These are phyloP conservation scores for Drosophila ohnishii DNA, from an alignment of 1,140 invertebrate species.

Conservation along the genomic window DNA sequence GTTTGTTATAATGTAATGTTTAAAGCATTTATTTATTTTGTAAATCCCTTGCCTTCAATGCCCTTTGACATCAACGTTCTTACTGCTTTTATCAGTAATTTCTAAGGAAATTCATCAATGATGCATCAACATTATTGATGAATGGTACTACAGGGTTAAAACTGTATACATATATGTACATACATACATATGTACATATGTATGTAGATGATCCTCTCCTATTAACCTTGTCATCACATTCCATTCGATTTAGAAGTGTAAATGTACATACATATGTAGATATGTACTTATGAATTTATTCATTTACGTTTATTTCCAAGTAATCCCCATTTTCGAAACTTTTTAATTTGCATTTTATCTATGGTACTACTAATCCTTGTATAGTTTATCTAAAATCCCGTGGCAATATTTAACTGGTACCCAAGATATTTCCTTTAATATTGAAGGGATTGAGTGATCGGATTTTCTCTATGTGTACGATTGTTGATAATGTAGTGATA, in stretches of 20 bases:
- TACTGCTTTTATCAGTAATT: not conserved
- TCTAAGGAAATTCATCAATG: not conserved
- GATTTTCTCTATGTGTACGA: not conserved
- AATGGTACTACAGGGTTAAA: not conserved
- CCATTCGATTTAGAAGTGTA: not conserved
- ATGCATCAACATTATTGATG: not conserved
- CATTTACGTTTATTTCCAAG: not conserved
- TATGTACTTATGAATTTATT: not conserved
- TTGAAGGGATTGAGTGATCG: not conserved
- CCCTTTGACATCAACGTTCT: not conserved
- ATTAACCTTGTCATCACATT: not conserved
- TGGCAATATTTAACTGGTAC: not conserved
- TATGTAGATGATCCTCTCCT: not conserved
- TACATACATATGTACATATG: too few species aligned
- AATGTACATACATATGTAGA: too few species aligned
- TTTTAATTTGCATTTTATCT: not conserved
- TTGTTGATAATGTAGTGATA: slow-evolving; percentile 6
- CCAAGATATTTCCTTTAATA: not conserved
- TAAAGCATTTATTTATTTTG: not conserved
- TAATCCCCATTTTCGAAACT: not conserved
- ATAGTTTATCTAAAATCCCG: not conserved
- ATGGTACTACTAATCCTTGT: not conserved
- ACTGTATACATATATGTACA: not conserved
- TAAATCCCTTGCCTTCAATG: too few species aligned
- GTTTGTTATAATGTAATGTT: not conserved